Evolutionary conservation across 1,140 invertebrate genomes (phyloP), one percentile per base, ranked within the genome.

Genomic region (Calephelis virginiensis): DNA sequence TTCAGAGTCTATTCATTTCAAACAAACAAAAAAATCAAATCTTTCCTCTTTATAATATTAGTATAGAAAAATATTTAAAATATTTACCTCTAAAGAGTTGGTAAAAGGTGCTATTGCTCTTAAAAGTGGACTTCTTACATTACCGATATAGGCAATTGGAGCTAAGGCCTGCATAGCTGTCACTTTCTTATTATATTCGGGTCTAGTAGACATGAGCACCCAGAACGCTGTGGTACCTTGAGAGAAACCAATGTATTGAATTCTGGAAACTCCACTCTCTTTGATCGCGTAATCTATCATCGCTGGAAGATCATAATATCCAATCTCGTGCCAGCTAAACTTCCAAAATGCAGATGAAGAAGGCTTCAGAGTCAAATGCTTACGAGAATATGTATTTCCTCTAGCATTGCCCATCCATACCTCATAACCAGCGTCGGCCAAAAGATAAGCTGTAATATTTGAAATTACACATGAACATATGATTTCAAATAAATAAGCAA

Each of bases 241-340:
- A 1, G 92, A 93, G 59, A 92, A 86, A 63, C 90, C 94, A 12
- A 95, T 82, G 72, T 95, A 95, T 69, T 92, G 96, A 6, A 83
- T 91, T 62, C 73, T 92, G 63, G 1, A 77, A 74, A 40, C 94
- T 93, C 60, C 70, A 37, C 61, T 93, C 74, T 66, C 95, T 67
- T 92, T 85, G 12, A 95, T 79, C 11, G 95, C 90, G 70, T 95
- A 93, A 71, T 97, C 94, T 6, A 97, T 94, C 92, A 94, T 94
- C 0, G 96, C 94, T 13, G 96, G 96, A 9, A 97, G 70, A 85
- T 97, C 96, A 65, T 94, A 94, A 5, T 92, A 89, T 6, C 95
- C 96, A 90, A 95, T 94, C 77, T 96, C 94, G 76, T 95, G 94
- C 91, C 93, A 95, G 56, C 84, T 93, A 75, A 93, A 95, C 67